Base-by-base conservation (phyloP, 2,113 vertebrate genomes). In the Siniperca knerii region DNA sequence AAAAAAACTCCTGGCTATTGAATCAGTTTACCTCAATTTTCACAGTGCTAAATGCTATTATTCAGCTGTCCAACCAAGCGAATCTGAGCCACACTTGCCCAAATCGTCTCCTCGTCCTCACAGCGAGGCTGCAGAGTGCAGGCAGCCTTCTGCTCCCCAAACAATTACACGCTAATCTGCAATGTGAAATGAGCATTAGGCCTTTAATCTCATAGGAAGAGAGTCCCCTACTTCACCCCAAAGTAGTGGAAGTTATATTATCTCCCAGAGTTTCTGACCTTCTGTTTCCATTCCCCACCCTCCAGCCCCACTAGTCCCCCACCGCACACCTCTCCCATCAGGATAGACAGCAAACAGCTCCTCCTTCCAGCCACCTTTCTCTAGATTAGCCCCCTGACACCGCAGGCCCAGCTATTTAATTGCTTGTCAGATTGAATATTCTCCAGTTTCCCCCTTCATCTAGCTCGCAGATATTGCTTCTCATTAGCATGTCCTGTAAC, bases 81-180 rank as follows among this genome's bases (percentile, higher is more conserved):
- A 83, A 85, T 80, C 87, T 13, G 79, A 84, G 82, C 82, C 83
- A 48, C 86, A 33, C 84, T 86, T 29, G 18, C 35, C 87, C 48
- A 76, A 88, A 86, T 84, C 66, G 23, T 77, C 83, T 88, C 65
- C 79, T 85, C 64, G 12, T 81, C 83, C 81, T 77, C 78, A 54
- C 83, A 84, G 78, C 54, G 20, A 78, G 40, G 83, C 90, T 81
- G 78, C 90, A 74, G 67, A 85, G 81, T 82, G 78, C 77, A 82
- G 85, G 75, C 88, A 75, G 79, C 77, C 87, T 83, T 89, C 82
- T 70, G 81, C 92, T 94, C 92, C 93, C 92, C 83, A 92, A 95
- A 96, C 94, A 95, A 95, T 96, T 95, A 95, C 94, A 93, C 85
- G 75, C 90, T 95, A 95, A 95, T 95, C 94, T 94, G 86, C 84